Base-by-base conservation (phyloP, 2,888 invertebrate genomes). In the Clivina fossor region DNA sequence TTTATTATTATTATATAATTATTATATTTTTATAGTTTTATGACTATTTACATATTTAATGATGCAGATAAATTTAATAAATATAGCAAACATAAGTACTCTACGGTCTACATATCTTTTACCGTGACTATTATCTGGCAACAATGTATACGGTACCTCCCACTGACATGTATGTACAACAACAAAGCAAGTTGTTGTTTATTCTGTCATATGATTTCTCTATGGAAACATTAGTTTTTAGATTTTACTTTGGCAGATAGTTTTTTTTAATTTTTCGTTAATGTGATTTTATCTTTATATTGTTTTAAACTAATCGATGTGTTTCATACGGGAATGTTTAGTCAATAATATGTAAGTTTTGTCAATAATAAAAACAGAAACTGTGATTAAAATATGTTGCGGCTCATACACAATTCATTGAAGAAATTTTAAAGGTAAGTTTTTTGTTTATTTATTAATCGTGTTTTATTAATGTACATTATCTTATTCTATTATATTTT, bases 321-420 rank as follows among this genome's bases (percentile, higher is more conserved):
- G 20, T 26, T 24, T 9, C 15, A 8, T 13, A 37, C 13, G 24
- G 22, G 15, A 51, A 40, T 30, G 51, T 51, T 51, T 51, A 22
- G 18, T 43, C 51, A 41, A 51, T 51, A 51, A 37, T 48, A 18
- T 35, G 18, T 20, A 50, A 51, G 51, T 43, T 51, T 20, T 41
- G 24, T 43, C 51, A 33, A 41, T 51, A 33, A 22, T 30, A 9
- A 13, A 8, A 33, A 48, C 26, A 33, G 32, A 22, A 33, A 32
- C 19, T 22, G 22, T 33, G 22, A 20, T 13, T 41, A 24, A 41
- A 51, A 43, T 26, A 51, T 51, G 51, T 37, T 48, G 26, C 26
- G n/a, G 5, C n/a, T 38, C 15, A n/a, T n/a, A n/a, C n/a, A n/a
- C n/a, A n/a, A n/a, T 18, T 16, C 15, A 15, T 16, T 18, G 16